phyloP scores from a whole-genome alignment of 2,113 vertebrate genomes.

The Phalacrocorax pelagicus region DNA sequence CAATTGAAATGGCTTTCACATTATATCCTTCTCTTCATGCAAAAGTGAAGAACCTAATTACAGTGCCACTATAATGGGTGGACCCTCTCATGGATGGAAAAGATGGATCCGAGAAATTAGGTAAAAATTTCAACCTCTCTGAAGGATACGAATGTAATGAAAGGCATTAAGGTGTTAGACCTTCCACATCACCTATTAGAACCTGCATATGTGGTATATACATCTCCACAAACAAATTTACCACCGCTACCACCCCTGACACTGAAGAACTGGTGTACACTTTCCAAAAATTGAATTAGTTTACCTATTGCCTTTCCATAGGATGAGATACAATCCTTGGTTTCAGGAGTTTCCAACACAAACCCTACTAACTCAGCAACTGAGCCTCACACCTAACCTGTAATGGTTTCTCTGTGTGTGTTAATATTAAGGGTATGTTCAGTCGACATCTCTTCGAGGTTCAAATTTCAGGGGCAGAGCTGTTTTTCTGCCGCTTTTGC shows the following conservation, averaged over 20 bases:
- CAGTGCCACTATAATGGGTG: neutral
- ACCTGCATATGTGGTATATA: neutral
- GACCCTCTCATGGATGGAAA: neutral
- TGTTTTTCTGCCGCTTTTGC: neutral
- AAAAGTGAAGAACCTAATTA: neutral
- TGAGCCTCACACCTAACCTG: neutral
- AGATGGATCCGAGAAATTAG: neutral
- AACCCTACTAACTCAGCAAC: neutral
- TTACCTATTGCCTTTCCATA: neutral
- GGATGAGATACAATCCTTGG: neutral
- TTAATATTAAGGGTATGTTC: neutral
- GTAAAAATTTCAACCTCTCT: neutral
- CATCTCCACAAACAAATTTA: neutral
- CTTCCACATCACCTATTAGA: neutral
- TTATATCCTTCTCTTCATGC: conserved; percentile 10
- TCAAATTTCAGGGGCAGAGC: neutral
- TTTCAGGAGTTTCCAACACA: neutral
- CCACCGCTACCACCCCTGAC: fast-evolving
- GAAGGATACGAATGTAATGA: neutral
- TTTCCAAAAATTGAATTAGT: neutral
- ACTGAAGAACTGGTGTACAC: neutral
- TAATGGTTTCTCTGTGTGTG: fast-evolving
- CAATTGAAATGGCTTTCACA: conserved; percentile 9
- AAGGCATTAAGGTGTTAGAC: neutral
- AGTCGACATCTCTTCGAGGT: neutral